Evolutionary conservation across 2,888 invertebrate genomes (phyloP), one percentile per base, ranked within the genome.

Genomic region (Polietes domitor): DNA sequence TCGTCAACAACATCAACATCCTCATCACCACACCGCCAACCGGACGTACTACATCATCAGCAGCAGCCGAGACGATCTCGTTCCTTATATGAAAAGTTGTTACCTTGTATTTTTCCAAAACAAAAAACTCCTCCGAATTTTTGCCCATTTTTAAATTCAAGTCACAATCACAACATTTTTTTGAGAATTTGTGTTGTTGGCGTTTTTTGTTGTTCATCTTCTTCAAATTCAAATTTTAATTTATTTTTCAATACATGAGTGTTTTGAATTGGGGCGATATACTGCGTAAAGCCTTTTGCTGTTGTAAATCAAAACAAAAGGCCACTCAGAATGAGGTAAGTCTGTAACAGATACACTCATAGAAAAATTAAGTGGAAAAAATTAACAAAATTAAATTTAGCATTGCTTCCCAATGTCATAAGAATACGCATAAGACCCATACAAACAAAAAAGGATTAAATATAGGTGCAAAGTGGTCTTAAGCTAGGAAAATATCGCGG

Each of bases 271-370:
- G 65, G 76, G 78, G 84, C 79, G 84, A 84, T 63, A 55, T 84
- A 78, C 63, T 84, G 21, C 68, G 65, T 68, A 78, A 84, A 76
- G 84, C 88, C 73, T 87, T 88, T 82, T 91, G 90, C 80, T 89
- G 88, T 80, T 88, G 88, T 81, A 87, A 87, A 78, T 86, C 73
- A 78, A 70, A 88, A 81, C 77, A 83, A 55, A 87, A 88, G 84
- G 89, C 88, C 80, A 90, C 89, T 75, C 86, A 90, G 73, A 90
- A 91, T 89, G 92, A 91, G 92, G 92, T 92, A 89, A 92, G 90
- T 80, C 26, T 32, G 37, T 55, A 58, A 28, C 19, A 37, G n/a
- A n/a, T n/a, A n/a, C n/a, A n/a, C n/a, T n/a, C n/a, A n/a, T n/a
- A n/a, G n/a, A n/a, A n/a, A n/a, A n/a, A n/a, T n/a, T n/a, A n/a